Percentiles rank a stretch among this genome's conserved stretches.
Evolutionary conservation across 92 coral and sea anemone genomes (phyloP).

Genomic region (Meandrina meandrites): DNA sequence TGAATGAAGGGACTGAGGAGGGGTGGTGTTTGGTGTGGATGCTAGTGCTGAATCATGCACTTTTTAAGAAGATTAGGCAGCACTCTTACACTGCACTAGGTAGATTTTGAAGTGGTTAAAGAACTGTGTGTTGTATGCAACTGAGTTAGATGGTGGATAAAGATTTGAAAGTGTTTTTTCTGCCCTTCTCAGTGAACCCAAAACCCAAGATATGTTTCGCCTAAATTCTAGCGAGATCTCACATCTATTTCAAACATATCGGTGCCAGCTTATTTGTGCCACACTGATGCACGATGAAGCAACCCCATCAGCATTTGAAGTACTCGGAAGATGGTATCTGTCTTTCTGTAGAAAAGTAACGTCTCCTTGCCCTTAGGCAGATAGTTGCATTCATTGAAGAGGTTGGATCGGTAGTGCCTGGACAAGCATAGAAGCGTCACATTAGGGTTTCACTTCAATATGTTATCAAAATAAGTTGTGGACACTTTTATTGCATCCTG

Average conservation of each 20-base stretch:
- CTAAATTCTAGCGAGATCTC: too few species aligned
- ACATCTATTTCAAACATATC: too few species aligned
- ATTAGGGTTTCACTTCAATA: background rate
- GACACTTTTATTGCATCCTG: background rate
- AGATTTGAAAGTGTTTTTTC: background rate
- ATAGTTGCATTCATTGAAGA: background rate
- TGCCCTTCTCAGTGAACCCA: background rate
- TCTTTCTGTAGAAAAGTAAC: background rate
- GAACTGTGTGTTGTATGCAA: background rate
- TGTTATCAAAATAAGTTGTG: background rate
- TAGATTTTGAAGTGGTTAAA: background rate
- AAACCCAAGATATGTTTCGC: background rate
- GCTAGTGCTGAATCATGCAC: constrained; percentile 34
- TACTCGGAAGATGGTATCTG: background rate
- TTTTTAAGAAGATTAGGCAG: constrained; percentile 12
- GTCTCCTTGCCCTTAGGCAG: background rate
- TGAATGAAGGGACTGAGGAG: background rate
- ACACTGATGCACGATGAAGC: background rate
- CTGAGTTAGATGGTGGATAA: background rate
- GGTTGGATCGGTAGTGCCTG: background rate
- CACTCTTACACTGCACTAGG: constrained; percentile 30
- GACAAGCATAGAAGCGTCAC: background rate
- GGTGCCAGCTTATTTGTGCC: background rate
- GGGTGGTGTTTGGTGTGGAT: constrained; percentile 27
- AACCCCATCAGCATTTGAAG: background rate